Conservation (phyloP, 2,113 vertebrate genomes). For the Benitochromis conjunctus region DNA sequence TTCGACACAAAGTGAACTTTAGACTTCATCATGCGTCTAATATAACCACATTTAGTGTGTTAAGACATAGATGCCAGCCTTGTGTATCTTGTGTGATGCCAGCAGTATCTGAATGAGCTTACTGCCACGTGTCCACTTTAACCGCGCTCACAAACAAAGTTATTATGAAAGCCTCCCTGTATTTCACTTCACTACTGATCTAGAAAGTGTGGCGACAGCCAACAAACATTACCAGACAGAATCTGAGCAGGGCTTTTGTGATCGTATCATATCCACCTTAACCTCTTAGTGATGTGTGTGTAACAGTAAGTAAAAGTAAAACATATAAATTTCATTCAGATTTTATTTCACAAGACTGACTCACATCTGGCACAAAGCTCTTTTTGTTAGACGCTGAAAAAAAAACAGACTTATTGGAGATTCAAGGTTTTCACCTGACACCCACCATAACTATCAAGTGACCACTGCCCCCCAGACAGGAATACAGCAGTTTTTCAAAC, state of each 20-base stretch:
- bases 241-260: not conserved
- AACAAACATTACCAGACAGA: not conserved
- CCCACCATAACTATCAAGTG: constrained; percentile 8
- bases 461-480: not conserved
- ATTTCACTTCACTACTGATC: not conserved
- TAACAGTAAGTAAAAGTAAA: not conserved
- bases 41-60: not conserved
- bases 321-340: not conserved
- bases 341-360: not conserved
- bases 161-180: not conserved
- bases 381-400: not conserved
- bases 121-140: not conserved
- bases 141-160: not conserved
- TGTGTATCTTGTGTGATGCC: not conserved
- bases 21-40: not conserved
- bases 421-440: constrained; percentile 5
- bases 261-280: not conserved
- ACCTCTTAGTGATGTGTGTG: not conserved
- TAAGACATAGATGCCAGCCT: not conserved
- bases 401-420: not conserved
- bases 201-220: not conserved
- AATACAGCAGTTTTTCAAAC: constrained; percentile 29
- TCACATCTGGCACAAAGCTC: not conserved
- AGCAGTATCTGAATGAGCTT: not conserved
- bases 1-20: too few species aligned